Base-by-base conservation (phyloP, 92 coral and sea anemone species). In the Meandrina meandrites region DNA sequence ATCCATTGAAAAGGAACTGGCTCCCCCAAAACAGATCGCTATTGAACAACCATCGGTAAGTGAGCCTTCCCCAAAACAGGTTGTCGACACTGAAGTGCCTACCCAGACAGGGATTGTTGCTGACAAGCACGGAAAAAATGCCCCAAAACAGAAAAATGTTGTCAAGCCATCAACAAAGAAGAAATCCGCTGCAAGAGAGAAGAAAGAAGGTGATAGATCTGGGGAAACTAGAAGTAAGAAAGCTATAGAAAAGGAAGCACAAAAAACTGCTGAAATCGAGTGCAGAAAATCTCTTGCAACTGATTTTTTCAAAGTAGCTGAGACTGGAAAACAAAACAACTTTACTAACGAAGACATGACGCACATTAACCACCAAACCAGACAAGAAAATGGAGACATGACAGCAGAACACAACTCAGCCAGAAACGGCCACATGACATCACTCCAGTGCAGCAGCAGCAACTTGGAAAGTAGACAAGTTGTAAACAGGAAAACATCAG, bases 231-330 rank as follows among this genome's bases (percentile, higher is more conserved):
- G n/a, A 32, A 73, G 50, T 34, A 35, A 17, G 4, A 70, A 70
- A 27, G 50, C 78, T 13, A 73, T 9, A 73, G 78, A 73, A 73
- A 73, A 73, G 78, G 28, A 73, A 5, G 53, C 27, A 36, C 0
- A 73, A 36, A 12, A 73, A 73, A 15, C 78, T 7, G 78, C 78
- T 73, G 51, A 73, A 36, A 16, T 73, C 16, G 78, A 35, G 50
- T 4, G 10, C 78, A 73, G 78, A 73, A 73, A 73, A 73, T 35
- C 78, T 48, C 78, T 73, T 36, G 78, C 78, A 73, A n/a, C 78
- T 36, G 21, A 73, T 4, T 73, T 35, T 35, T 35, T 73, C 19
- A 73, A 36, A 31, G 12, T 4, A 32, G 42, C 21, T 71, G 76
- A n/a, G n/a, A n/a, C n/a, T 30, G 76, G 30, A 31, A 31, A 71